Percentiles rank a stretch among this genome's conserved stretches.
Evolutionary conservation across 2,113 vertebrate species (phyloP).

Genomic region (Megalops atlanticus): DNA sequence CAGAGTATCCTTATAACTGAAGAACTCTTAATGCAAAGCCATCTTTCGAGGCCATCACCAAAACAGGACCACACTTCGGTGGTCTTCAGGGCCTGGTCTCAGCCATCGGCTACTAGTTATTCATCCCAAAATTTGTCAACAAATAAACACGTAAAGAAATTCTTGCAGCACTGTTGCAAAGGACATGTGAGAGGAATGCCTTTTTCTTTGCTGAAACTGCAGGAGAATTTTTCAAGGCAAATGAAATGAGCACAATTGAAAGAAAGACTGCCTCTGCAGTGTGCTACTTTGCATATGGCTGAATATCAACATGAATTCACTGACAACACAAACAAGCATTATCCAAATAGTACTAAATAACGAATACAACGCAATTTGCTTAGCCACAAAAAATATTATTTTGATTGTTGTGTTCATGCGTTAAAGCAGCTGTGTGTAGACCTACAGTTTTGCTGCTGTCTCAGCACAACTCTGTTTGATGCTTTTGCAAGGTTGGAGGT

Average conservation of each 20-base stretch:
- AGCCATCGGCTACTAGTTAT: neutral
- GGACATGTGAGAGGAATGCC: neutral
- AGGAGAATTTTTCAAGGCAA: too few species aligned
- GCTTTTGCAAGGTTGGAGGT: too few species aligned
- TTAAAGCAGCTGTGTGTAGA: neutral
- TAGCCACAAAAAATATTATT: neutral
- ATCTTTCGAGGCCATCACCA: neutral
- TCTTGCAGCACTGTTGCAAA: neutral
- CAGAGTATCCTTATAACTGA: neutral
- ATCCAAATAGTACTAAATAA: neutral
- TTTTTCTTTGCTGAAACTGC: too few species aligned
- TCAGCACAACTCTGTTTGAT: too few species aligned
- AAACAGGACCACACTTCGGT: too few species aligned
- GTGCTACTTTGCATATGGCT: neutral
- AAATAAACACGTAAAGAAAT: neutral
- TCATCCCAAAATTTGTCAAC: neutral
- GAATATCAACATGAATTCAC: neutral
- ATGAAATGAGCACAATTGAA: neutral
- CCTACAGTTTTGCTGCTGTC: too few species aligned
- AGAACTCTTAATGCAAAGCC: too few species aligned
- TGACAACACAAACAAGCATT: neutral
- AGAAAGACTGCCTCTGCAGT: neutral
- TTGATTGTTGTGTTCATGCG: neutral
- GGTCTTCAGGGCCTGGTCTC: too few species aligned
- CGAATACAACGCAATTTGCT: neutral